Evolutionary conservation across 2,888 invertebrate genomes (phyloP).

Genomic region (Scrobipalpa atriplicella): DNA sequence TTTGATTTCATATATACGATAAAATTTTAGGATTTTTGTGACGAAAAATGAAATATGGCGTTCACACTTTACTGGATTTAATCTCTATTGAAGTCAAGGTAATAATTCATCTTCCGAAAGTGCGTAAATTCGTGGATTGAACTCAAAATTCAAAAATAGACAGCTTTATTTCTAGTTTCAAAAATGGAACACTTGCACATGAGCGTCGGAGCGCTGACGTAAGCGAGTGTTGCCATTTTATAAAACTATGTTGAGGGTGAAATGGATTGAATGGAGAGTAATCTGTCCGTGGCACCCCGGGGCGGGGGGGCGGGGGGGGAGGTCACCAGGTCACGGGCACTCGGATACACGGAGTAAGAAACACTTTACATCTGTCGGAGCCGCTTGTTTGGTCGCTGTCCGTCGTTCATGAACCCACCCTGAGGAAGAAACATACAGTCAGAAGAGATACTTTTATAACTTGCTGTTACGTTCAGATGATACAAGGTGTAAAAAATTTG

Average conservation of each 20-base stretch:
- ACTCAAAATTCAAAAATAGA: not conserved
- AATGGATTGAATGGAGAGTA: not conserved
- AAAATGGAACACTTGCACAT: not conserved
- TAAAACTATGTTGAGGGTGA: not conserved
- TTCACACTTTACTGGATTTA: conserved; percentile 7
- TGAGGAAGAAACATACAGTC: conserved; percentile 41
- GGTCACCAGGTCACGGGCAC: conserved; percentile 57
- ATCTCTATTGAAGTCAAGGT: not conserved
- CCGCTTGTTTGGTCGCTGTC: conserved; percentile 79
- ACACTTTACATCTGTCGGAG: conserved; percentile 71
- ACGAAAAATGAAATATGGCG: conserved; percentile 8
- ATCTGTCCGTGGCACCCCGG: not conserved
- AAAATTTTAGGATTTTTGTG: not conserved
- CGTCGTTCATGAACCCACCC: conserved; percentile 79
- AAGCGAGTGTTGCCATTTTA: not conserved
- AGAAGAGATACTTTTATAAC: not conserved
- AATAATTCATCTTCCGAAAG: too few species aligned
- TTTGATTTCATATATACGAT: not conserved
- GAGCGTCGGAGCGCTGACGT: too few species aligned
- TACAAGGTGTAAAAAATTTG: too few species aligned
- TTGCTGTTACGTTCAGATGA: too few species aligned
- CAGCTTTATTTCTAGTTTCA: not conserved
- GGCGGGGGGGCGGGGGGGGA: too few species aligned
- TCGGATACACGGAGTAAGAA: conserved; percentile 55
- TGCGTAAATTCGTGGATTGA: too few species aligned